Base-by-base conservation (phyloP, 2,888 invertebrate genomes). In the Pomacea canaliculata region DNA sequence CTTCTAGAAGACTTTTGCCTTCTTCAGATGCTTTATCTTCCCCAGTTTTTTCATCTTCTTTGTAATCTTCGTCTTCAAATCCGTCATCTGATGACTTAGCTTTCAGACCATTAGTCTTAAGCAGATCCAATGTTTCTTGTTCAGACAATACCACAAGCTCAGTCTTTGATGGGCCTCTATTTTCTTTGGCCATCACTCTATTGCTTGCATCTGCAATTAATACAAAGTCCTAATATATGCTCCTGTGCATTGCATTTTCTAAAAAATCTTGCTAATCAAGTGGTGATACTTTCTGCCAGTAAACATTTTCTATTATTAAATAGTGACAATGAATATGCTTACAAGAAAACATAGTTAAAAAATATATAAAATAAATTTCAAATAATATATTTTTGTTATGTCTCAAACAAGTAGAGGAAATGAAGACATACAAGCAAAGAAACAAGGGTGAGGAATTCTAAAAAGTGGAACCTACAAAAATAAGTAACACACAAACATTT, bases 71-170 rank as follows among this genome's bases (percentile, higher is more conserved):
- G n/a, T 27, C 66, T 10, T 12, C 48, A 71, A 46, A 66, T 59
- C 51, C 51, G 59, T 37, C 63, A 27, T 56, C 65, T 62, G 49
- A 27, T 49, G n/a, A 27, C 46, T 37, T 23, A 51, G 69, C 56
- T 23, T 69, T 7, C 27, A 27, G 18, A 56, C 77, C 65, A 56
- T 70, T 65, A 5, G 56, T 56, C 19, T 46, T 27, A 27, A 73
- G 77, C 49, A 60, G 46, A 48, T 68, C 63, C 37, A 71, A 60
- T 13, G 66, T 23, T 9, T 69, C 70, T 46, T 27, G 56, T 27
- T 69, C 71, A 37, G 71, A 62, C 7, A 78, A 51, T 12, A 75
- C 71, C 23, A 78, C 63, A 71, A 78, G 48, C 69, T 78, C 78
- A 0, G 74, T 75, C 27, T 37, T 71, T 63, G 78, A 70, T 9